Base-by-base conservation (phyloP, 2,888 invertebrate genomes). In the Belgica antarctica region DNA sequence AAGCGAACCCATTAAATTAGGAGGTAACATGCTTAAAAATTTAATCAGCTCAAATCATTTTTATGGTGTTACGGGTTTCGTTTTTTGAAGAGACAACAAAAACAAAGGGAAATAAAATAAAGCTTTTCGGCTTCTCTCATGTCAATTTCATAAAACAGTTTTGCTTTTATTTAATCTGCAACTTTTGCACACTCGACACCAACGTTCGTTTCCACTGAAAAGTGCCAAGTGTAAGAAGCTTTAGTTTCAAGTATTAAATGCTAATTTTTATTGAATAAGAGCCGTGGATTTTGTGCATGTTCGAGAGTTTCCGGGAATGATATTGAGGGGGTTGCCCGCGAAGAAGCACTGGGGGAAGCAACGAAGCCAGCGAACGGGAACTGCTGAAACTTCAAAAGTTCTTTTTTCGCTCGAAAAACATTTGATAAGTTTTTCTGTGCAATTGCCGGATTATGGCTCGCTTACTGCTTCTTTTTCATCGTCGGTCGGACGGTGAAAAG, bases 241-340 rank as follows among this genome's bases (percentile, higher is more conserved):
- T 41, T 41, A 41, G 41, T 41, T 41, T 41, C 41, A 15, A 15
- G 41, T 41, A 41, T 41, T 15, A 41, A 41, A 41, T 41, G 41
- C 41, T 41, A 41, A 41, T 41, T 41, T 41, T 41, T 41, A 41
- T 41, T 41, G 41, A 41, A 41, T 41, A 41, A 41, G 41, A 41
- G 41, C 12, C n/a, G n/a, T 41, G 31, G n/a, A n/a, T n/a, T 31
- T n/a, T 41, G 41, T 41, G 41, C 41, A 41, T 41, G 41, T 41
- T 41, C n/a, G 15, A 52, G 52, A 22, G 52, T 24, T 52, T 52
- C 52, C 52, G 52, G 52, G 52, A 52, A 52, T 2, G 52, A 41
- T 17, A n/a, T 22, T 12, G 17, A 46, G 46, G 5, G 7, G 52
- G 24, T 19, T 24, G 52, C 2, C 46, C 46, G 10, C 31, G n/a